Conservation (phyloP, 2,113 vertebrate genomes). For the Cyanoliseus patagonus region DNA sequence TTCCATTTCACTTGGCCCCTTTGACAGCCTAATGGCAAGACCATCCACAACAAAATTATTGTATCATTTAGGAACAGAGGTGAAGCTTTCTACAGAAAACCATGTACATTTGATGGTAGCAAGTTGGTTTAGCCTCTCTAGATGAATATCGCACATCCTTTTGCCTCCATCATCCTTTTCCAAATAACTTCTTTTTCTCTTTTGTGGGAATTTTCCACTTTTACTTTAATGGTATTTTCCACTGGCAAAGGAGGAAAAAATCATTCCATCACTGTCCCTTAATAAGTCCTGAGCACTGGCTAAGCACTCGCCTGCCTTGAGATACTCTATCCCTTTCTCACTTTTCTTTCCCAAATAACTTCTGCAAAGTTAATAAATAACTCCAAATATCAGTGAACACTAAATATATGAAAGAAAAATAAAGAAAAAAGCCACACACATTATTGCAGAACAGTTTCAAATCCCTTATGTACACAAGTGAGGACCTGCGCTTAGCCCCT, state of each 20-base stretch:
- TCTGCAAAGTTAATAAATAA: background rate
- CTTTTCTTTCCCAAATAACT: background rate
- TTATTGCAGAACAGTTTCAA: background rate
- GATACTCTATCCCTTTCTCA: background rate
- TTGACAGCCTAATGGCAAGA: background rate
- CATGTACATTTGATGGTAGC: background rate
- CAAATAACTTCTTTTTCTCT: background rate
- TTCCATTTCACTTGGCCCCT: background rate
- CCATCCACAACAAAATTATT: background rate
- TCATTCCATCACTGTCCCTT: background rate
- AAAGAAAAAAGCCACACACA: background rate
- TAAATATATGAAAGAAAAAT: background rate
- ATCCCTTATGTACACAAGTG: background rate
- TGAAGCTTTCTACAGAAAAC: background rate
- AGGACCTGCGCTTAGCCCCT: background rate
- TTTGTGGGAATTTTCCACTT: background rate
- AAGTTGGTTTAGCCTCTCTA: background rate
- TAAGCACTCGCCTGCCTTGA: background rate
- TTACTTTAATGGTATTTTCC: background rate
- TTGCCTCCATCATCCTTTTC: background rate
- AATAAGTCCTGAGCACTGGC: background rate
- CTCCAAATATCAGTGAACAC: background rate
- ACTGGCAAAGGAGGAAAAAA: background rate
- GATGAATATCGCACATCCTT: no score
- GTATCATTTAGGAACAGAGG: background rate